Base-by-base conservation (phyloP, 2,113 vertebrate species). In the Chlamydotis undulata region DNA sequence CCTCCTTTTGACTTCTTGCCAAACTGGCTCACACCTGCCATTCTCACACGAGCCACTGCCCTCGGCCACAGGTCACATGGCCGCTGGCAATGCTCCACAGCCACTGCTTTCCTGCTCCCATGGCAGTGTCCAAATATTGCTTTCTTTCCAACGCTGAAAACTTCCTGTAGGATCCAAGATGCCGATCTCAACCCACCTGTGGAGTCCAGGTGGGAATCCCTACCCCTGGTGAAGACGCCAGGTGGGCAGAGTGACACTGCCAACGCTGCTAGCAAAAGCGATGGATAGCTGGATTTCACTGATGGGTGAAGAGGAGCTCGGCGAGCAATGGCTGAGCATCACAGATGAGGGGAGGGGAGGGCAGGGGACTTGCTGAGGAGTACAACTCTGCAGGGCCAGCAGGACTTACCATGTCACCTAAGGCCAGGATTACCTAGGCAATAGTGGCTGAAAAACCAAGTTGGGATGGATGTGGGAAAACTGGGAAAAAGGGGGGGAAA, bases 41-140 rank as follows among this genome's bases (percentile, higher is more conserved):
- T 29, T 61, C 56, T 56, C 55, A 77, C 1, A 2, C 1, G 6
- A 61, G 80, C 19, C 13, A 6, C 41, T 57, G 67, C n/a, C 52
- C 49, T 90, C 3, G 2, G 33, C 60, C 11, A 11, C 26, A 37
- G 47, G 31, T 83, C 69, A 39, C 2, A 15, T 3, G 6, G 47
- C 70, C 8, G 14, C 53, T 1, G 1, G 41, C 11, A 9, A 15
- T 31, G 28, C 47, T 45, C 53, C 0, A 1, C 0, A 1, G 33
- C 60, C 29, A 33, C 22, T 1, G 2, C 35, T 50, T 41, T 73
- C 49, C 21, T 0, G 0, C 17, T 63, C 35, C 60, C 19, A 11
- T 0, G 2, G 79, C 73, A 33, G 39, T 19, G 22, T 11, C 28
- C 45, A 9, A 70, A 43, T 43, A 43, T 43, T 43, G 19, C n/a